phyloP scores from a whole-genome alignment of 1,140 invertebrate genomes.

The Hylyphantes graminicola region DNA sequence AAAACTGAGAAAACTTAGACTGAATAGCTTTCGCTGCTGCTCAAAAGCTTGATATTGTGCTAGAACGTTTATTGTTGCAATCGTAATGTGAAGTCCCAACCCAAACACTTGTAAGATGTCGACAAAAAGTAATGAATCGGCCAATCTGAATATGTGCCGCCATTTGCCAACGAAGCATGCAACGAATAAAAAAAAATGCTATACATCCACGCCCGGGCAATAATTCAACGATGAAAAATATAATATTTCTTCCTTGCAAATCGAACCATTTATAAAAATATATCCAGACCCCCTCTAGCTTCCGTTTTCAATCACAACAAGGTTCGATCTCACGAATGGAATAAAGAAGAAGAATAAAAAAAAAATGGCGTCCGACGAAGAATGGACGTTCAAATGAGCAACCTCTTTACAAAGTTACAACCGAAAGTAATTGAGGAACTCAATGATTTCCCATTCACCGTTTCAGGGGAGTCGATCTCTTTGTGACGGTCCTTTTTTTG shows the following conservation, averaged over 20 bases:
- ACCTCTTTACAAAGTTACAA: slow-evolving; percentile 46
- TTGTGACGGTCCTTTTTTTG: slow-evolving; percentile 18
- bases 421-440: slow-evolving; percentile 58
- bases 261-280: background rate
- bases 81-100: too few species aligned
- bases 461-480: slow-evolving; percentile 23
- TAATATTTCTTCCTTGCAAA: background rate
- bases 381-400: background rate
- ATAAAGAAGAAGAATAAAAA: background rate
- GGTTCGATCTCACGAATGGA: background rate
- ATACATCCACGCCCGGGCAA: background rate
- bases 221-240: background rate
- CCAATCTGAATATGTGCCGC: too few species aligned
- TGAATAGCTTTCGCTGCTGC: too few species aligned
- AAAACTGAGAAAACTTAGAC: too few species aligned
- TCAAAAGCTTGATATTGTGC: too few species aligned
- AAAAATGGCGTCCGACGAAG: background rate
- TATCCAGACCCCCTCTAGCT: background rate
- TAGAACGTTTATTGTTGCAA: too few species aligned
- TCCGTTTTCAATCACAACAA: background rate
- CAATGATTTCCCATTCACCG: slow-evolving; percentile 44
- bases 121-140: too few species aligned
- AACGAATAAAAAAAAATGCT: too few species aligned
- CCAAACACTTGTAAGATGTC: too few species aligned
- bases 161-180: too few species aligned